Conservation (phyloP, 2,888 invertebrate species). For the Amiota minor region DNA sequence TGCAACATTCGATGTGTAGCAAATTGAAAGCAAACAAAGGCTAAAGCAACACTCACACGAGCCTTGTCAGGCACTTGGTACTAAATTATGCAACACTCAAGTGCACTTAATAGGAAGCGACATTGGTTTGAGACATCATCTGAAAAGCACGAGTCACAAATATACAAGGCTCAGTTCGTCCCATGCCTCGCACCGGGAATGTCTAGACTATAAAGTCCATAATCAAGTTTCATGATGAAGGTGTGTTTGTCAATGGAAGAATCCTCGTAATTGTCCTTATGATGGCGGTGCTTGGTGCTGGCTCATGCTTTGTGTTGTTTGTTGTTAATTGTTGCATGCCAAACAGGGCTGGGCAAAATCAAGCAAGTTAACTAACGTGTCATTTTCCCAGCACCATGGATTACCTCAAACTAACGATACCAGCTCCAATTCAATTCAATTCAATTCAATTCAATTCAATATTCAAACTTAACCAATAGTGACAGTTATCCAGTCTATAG, state of each 20-base stretch:
- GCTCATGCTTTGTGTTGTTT: not conserved
- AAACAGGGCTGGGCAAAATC: not conserved
- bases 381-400: not conserved
- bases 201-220: slow-evolving; percentile 18
- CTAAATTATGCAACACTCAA: slow-evolving; percentile 37
- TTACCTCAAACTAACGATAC: not conserved
- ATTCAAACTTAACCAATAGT: too few relatives aligned
- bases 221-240: not conserved
- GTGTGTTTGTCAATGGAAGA: not conserved
- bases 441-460: not conserved
- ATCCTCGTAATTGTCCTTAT: slow-evolving; percentile 7
- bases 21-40: slow-evolving; percentile 31
- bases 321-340: slow-evolving; percentile 24
- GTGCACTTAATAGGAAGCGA: slow-evolving; percentile 36
- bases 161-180: not conserved
- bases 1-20: slow-evolving; percentile 32
- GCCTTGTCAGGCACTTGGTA: slow-evolving; percentile 19
- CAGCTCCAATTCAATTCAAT: not conserved
- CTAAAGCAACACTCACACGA: slow-evolving; percentile 4
- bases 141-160: not conserved
- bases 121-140: not conserved
- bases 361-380: slow-evolving; percentile 5
- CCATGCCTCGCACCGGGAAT: not conserved
- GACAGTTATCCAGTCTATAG: too few relatives aligned
- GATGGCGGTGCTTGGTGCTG: too few relatives aligned